These are phyloP conservation scores for Clostera curtula DNA, from an alignment of 2,888 invertebrate genomes.

Conservation along the genomic window DNA sequence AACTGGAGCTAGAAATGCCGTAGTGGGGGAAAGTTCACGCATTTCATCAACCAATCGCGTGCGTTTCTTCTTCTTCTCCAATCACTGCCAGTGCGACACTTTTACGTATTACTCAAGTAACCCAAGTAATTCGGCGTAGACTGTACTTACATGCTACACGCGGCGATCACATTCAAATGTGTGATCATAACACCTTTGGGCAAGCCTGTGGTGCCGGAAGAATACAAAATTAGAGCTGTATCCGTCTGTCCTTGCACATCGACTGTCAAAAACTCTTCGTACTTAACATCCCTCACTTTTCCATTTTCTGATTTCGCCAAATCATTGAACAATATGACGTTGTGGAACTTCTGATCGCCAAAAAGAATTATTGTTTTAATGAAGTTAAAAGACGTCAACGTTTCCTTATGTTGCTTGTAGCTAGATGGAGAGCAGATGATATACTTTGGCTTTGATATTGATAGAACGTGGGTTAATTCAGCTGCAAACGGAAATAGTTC, in stretches of 20 bases:
- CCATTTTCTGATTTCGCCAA: conserved; percentile 25
- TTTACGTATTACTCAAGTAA: too few relatives aligned
- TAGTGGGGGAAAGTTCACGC: too few relatives aligned
- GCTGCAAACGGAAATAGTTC: conserved; percentile 27
- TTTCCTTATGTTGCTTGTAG: conserved; percentile 33
- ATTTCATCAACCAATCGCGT: too few relatives aligned
- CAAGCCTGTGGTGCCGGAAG: conserved; percentile 58
- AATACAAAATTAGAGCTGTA: conserved; percentile 42
- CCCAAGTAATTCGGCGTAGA: too few relatives aligned
- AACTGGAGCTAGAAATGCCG: too few relatives aligned
- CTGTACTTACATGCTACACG: conserved; percentile 37
- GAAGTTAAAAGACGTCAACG: conserved; percentile 21
- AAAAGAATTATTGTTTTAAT: conserved; percentile 40
- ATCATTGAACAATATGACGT: conserved; percentile 32
- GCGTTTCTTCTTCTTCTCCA: too few relatives aligned
- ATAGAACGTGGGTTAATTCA: conserved; percentile 42
- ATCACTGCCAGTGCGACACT: too few relatives aligned
- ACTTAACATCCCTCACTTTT: conserved; percentile 27
- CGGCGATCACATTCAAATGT: conserved; percentile 38
- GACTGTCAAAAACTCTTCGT: conserved; percentile 33
- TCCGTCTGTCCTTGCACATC: conserved; percentile 42
- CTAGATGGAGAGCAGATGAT: conserved; percentile 41
- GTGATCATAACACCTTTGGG: conserved; percentile 57
- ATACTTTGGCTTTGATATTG: conserved; percentile 46
- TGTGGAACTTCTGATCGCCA: conserved; percentile 27